A percentile compares a stretch with the other conserved stretches of the same genome.
Evolutionary conservation across 2,113 vertebrate species (phyloP).

Genomic region (Camelus bactrianus): DNA sequence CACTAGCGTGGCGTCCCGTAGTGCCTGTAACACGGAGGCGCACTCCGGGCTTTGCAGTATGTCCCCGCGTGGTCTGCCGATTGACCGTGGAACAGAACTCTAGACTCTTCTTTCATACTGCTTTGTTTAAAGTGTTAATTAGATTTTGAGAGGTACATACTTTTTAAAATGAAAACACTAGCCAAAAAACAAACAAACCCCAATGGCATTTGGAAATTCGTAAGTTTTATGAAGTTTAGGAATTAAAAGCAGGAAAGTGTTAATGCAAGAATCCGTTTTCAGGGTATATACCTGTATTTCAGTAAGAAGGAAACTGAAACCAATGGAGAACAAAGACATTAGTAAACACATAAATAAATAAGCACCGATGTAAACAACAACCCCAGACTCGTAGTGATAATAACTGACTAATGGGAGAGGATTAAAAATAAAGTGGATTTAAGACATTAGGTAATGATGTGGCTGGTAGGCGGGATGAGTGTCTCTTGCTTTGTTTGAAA

Average conservation of each 20-base stretch:
- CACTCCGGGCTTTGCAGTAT: background rate
- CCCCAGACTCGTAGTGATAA: background rate
- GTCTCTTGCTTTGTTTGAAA: background rate
- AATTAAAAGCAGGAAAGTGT: constrained; percentile 29
- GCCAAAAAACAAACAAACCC: background rate
- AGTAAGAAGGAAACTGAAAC: constrained; percentile 13
- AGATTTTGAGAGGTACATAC: background rate
- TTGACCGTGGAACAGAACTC: background rate
- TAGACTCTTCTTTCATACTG: background rate
- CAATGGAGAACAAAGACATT: background rate
- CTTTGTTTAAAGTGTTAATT: constrained; percentile 9
- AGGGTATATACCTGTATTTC: background rate
- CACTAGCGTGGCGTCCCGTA: too few relatives aligned
- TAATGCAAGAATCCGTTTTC: constrained; percentile 34
- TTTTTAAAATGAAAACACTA: background rate
- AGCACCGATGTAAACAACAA: background rate
- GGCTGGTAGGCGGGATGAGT: background rate
- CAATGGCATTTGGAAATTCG: background rate
- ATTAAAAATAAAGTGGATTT: background rate
- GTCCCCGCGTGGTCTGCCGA: background rate
- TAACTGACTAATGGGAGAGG: background rate
- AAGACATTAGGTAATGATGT: background rate
- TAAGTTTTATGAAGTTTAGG: background rate
- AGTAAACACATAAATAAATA: constrained; percentile 35
- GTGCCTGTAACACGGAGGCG: fast-evolving